Evolutionary conservation across 2,797 vertebrate species (phyloP), one percentile per base, ranked within the genome.

Genomic region (Crocidura indochinensis): DNA sequence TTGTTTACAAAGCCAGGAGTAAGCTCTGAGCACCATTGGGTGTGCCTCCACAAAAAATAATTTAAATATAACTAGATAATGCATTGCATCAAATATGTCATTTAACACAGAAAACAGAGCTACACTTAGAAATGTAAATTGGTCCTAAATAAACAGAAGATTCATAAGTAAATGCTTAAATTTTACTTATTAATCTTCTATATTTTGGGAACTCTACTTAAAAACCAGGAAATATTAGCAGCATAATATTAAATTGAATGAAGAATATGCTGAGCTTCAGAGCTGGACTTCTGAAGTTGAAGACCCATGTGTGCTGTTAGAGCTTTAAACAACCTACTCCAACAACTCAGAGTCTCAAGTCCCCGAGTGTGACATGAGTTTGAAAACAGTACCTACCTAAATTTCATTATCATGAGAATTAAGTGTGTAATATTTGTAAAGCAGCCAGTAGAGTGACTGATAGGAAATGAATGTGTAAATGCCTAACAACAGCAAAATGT

Each of bases 31-130:
- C 8, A 60, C 15, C 56, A 60, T 60, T 20, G 7, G 56, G 56
- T 20, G 6, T 60, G 56, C 3, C 56, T 20, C 6, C 17, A 60
- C 19, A 60, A 17, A 4, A 60, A 60, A 60, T 20, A 3, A 22
- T 19, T 20, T 20, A 60, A 60, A 60, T 19, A 60, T 2, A 90
- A 94, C 8, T 29, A 83, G 87, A 69, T 31, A 85, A 78, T 90
- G 87, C 94, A 92, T 82, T 65, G 86, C 19, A 60, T 20, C 56
- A 69, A 87, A 53, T 3, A 65, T 75, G 53, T 80, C 71, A 79
- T 87, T 91, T 29, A 94, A 90, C 86, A 22, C 71, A 83, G 90
- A 92, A n/a, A 62, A 0, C 82, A 51, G 76, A 88, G 82, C 26
- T 60, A 82, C 15, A 49, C 72, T 90, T 6, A 22, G 82, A 26